A percentile compares a stretch with the other conserved stretches of the same genome.
Conservation (phyloP, 2,888 invertebrate species). For the Rapana venosa region DNA sequence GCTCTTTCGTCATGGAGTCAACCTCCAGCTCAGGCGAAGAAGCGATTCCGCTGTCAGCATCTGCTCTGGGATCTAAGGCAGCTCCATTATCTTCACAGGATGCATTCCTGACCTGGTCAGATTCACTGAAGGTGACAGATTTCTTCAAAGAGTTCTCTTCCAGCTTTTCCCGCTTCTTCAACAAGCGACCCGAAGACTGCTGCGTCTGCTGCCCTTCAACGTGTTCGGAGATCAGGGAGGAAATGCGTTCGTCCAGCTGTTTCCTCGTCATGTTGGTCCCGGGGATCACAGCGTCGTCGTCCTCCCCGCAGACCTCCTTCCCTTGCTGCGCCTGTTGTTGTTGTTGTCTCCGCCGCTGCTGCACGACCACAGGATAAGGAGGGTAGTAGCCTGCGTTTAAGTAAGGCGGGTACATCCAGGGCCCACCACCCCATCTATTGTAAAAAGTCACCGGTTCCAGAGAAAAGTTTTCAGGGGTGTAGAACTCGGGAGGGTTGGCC, state of each 20-base stretch:
- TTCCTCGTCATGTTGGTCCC: conserved; percentile 73
- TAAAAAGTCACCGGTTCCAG: conserved; percentile 60
- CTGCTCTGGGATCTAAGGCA: conserved; percentile 14
- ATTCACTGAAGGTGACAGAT: conserved; percentile 63
- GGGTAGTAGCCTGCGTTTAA: conserved; percentile 38
- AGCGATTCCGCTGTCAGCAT: conserved; percentile 55
- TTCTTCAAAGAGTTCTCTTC: conserved; percentile 68
- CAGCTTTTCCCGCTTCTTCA: conserved; percentile 64
- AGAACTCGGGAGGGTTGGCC: conserved; percentile 68
- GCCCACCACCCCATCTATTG: conserved; percentile 52
- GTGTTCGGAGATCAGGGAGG: conserved; percentile 62
- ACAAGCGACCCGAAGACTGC: conserved; percentile 40
- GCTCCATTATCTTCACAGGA: background rate
- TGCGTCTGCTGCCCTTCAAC: conserved; percentile 14
- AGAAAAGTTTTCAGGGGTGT: conserved; percentile 61
- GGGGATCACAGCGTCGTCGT: conserved; percentile 56
- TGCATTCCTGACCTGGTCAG: conserved; percentile 38
- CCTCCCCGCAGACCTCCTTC: conserved; percentile 7
- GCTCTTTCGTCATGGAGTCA: conserved; percentile 25
- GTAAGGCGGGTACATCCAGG: conserved; percentile 60
- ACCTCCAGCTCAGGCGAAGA: conserved; percentile 46
- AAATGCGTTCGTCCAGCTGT: conserved; percentile 71
- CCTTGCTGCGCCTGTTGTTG: conserved; percentile 1
- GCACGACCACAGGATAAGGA: conserved; percentile 51
- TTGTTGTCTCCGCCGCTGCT: too few relatives aligned